Base-by-base conservation (phyloP, 2,888 invertebrate species). In the Acanthosepion esculentum region DNA sequence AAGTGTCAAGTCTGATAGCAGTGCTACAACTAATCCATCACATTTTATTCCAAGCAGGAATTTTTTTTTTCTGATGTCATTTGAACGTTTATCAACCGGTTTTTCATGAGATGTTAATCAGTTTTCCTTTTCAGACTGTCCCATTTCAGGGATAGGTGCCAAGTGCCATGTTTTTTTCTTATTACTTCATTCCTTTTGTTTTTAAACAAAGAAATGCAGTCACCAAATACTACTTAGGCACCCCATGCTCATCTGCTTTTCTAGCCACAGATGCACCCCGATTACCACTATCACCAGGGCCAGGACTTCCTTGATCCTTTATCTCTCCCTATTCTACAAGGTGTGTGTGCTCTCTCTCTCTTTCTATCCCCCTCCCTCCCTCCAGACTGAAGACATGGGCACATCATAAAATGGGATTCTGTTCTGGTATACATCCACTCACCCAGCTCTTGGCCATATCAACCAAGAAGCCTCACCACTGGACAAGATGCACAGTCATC, bases 361-460 rank as follows among this genome's bases (percentile, higher is more conserved):
- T n/a, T 29, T 29, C 26, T 59, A 5, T 78, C 33, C n/a, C 8
- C n/a, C n/a, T 7, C n/a, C 15, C 78, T n/a, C 33, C 12, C 33
- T 15, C 0, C 78, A 78, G 78, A n/a, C n/a, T 33, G 78, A 78
- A n/a, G 78, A 78, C n/a, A 33, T 78, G 78, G 78, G 33, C 78
- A n/a, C 78, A 78, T 78, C n/a, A 78, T 78, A n/a, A 78, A 78
- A 78, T 78, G n/a, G 78, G 78, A 78, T 78, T n/a, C n/a, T n/a
- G n/a, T 33, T 18, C 78, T 33, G 78, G 33, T 78, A 78, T 78
- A n/a, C 78, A 78, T 78, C 10, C 78, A 78, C 78, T 78, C 78
- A 78, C 33, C 78, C 78, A 78, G 78, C n/a, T 78, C 33, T n/a
- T 78, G 78, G 12, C n/a, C 12, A 26, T 59, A 59, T 59, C 78